Percentiles rank a stretch among this genome's conserved stretches.
Evolutionary conservation across 2,797 vertebrate species (phyloP).

Genomic region (Mycteria americana): DNA sequence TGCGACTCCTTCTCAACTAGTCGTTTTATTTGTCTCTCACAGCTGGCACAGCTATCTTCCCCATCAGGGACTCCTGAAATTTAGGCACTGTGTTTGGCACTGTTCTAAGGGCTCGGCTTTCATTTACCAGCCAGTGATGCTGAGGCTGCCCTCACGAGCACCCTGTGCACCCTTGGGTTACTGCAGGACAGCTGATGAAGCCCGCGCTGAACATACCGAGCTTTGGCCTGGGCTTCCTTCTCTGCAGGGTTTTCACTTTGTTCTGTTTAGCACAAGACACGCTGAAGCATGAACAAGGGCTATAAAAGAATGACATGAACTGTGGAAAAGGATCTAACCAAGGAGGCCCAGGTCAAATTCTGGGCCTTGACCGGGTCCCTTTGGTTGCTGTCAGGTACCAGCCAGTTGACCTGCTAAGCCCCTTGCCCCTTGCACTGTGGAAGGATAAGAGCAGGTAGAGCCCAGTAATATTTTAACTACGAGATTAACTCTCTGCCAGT

Average conservation of each 20-base stretch:
- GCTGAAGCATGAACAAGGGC: neutral
- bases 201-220: neutral
- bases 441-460: constrained; percentile 50
- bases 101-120: neutral
- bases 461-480: constrained; percentile 68
- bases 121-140: neutral
- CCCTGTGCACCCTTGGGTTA: neutral
- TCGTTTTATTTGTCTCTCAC: neutral
- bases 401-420: constrained; percentile 59
- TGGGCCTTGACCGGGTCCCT: neutral
- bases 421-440: constrained; percentile 62
- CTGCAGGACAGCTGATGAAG: neutral
- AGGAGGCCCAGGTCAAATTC: constrained; percentile 31
- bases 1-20: neutral
- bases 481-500: constrained; percentile 37
- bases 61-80: neutral
- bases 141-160: neutral
- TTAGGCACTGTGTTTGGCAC: neutral
- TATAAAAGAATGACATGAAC: neutral
- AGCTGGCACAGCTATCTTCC: neutral
- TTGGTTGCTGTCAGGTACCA: constrained; percentile 27
- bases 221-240: neutral
- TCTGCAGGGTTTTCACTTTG: neutral
- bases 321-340: constrained; percentile 15
- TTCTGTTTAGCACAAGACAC: constrained; percentile 17